Conservation (phyloP, 2,888 invertebrate species). For the Trichopria drosophilae region DNA sequence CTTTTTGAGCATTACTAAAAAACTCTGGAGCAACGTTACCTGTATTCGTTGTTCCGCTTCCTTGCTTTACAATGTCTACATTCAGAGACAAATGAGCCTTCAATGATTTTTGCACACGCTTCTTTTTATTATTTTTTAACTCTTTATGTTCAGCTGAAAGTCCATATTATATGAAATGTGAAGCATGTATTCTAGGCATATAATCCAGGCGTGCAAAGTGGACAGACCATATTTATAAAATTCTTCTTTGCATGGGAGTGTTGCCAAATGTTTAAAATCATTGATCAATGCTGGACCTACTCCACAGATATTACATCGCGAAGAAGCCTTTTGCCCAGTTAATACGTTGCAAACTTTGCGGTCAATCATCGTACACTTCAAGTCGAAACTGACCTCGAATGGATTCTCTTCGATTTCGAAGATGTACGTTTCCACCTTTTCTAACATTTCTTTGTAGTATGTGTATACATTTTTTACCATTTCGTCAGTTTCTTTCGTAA, state of each 20-base stretch:
- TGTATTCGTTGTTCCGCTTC: too few relatives aligned
- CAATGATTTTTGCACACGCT: not conserved
- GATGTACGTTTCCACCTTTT: too few relatives aligned
- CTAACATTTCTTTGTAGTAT: too few relatives aligned
- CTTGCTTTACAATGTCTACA: too few relatives aligned
- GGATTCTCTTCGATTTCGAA: not conserved
- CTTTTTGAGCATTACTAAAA: too few relatives aligned
- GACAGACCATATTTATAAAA: too few relatives aligned
- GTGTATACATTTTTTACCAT: too few relatives aligned
- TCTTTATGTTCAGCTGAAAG: not conserved
- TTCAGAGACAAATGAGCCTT: too few relatives aligned
- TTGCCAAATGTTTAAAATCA: not conserved
- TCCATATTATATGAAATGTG: not conserved
- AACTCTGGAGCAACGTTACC: conserved; percentile 11
- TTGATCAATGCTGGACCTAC: too few relatives aligned
- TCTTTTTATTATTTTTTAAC: conserved; percentile 7
- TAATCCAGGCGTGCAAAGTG: not conserved
- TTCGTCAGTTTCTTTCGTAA: too few relatives aligned
- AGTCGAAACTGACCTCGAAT: conserved; percentile 6
- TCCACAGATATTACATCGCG: conserved; percentile 9
- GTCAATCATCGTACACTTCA: conserved; percentile 1
- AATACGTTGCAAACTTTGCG: conserved; percentile 7
- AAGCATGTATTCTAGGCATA: conserved; percentile 6
- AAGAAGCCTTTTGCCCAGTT: too few relatives aligned
- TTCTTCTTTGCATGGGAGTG: not conserved